Percentiles rank a stretch among this genome's conserved stretches.
Evolutionary conservation across 2,113 vertebrate species (phyloP).

Genomic region (Rhombomys opimus): DNA sequence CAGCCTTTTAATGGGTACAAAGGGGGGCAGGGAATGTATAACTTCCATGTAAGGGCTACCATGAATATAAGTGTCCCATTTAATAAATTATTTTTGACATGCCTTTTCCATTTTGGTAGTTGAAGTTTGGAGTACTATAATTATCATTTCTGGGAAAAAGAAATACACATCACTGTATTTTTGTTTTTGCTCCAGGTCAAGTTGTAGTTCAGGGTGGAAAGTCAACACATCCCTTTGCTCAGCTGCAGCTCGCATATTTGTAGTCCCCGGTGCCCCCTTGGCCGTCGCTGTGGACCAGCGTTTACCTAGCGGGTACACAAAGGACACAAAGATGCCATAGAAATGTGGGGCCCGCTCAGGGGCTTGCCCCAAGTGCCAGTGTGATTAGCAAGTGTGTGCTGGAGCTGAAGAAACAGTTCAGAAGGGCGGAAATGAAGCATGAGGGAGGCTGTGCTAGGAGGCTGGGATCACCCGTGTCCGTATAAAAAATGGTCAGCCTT

Average conservation of each 20-base stretch:
- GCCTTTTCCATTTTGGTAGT: slow-evolving; percentile 80
- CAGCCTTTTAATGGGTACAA: slow-evolving; percentile 51
- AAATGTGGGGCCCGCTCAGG: slow-evolving; percentile 37
- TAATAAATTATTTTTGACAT: slow-evolving; percentile 82
- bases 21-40: neutral
- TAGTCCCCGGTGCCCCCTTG: slow-evolving; percentile 67
- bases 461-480: neutral
- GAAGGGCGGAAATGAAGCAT: neutral
- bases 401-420: neutral
- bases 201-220: slow-evolving; percentile 79
- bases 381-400: slow-evolving; percentile 53
- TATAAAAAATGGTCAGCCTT: neutral
- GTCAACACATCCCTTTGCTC: slow-evolving; percentile 79
- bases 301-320: slow-evolving; percentile 69
- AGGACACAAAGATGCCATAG: slow-evolving; percentile 73
- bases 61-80: slow-evolving; percentile 70
- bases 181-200: slow-evolving; percentile 81
- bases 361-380: neutral
- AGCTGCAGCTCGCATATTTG: slow-evolving; percentile 76
- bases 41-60: slow-evolving; percentile 81
- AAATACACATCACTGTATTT: slow-evolving; percentile 78
- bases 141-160: slow-evolving; percentile 82
- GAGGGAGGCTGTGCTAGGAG: neutral
- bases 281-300: neutral
- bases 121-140: slow-evolving; percentile 80